Evolutionary conservation across 2,888 invertebrate genomes (phyloP).

Genomic region (Cephus pygmeus): DNA sequence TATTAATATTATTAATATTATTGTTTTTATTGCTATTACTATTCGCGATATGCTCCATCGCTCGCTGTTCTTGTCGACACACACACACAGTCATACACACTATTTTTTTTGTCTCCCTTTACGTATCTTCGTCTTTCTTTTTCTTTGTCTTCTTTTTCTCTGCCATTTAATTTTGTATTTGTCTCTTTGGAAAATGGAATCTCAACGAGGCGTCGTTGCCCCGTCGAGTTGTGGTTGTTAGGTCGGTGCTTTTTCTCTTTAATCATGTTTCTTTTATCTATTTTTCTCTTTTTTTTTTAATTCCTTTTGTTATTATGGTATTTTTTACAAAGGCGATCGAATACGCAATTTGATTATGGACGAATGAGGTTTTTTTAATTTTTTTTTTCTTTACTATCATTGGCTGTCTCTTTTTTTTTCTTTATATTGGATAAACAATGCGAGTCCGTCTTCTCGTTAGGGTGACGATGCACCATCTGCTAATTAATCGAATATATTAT

Average conservation of each 20-base stretch:
- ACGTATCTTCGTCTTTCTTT: background rate
- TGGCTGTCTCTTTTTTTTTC: background rate
- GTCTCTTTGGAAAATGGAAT: conserved; percentile 10
- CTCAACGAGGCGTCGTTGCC: conserved; percentile 9
- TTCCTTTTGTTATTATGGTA: background rate
- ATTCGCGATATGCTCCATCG: background rate
- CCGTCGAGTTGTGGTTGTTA: conserved; percentile 13
- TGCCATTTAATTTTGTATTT: conserved; percentile 1
- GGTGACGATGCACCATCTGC: conserved; percentile 12
- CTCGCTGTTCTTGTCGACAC: background rate
- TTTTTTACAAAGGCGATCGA: background rate
- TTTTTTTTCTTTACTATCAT: background rate
- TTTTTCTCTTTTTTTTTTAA: background rate
- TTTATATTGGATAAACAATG: background rate
- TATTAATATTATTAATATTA: background rate
- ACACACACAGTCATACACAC: conserved; percentile 1
- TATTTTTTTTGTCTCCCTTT: background rate
- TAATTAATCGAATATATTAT: conserved; percentile 32
- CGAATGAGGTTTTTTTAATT: background rate
- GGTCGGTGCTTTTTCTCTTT: background rate
- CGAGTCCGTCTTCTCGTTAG: conserved; percentile 2
- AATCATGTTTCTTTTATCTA: background rate
- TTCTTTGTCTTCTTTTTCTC: background rate
- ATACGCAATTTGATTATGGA: background rate
- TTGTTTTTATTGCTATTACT: background rate